Base-by-base conservation (phyloP, 2,113 vertebrate species). In the Podiceps cristatus region DNA sequence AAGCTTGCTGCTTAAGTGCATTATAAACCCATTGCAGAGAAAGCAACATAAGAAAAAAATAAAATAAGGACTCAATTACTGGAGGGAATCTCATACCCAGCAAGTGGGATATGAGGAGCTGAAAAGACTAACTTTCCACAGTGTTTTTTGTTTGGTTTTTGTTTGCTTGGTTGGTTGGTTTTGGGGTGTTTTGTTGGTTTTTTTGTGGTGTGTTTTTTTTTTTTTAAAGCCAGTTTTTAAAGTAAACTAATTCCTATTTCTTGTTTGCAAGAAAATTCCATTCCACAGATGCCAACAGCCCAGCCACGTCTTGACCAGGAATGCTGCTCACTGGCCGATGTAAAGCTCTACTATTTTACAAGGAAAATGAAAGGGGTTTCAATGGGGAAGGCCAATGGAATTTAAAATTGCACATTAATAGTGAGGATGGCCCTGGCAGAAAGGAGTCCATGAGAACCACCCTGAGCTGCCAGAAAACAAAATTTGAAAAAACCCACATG, bases 221-320 rank as follows among this genome's bases (percentile, higher is more conserved):
- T 76, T 86, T 77, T 64, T 66, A 86, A 45, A 87, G 72, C 22
- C 14, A 33, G 35, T 90, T 95, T 96, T 96, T 89, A 92, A 96
- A 96, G 75, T 77, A 93, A 89, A 90, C 79, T 67, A 78, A 93
- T 93, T 96, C 72, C 28, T 64, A 52, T 69, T 93, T 77, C 82
- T 91, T 86, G 53, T 93, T 92, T 86, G 88, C 73, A 92, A 87
- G 69, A 96, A 93, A 94, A 97, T 94, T 90, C 87, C 94, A 93
- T 85, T 87, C 95, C 72, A 71, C 28, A 91, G 44, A 94, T 93
- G 74, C 87, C 94, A 96, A 60, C 88, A 77, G 83, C 88, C 59
- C 71, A 78, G 74, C 40, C 86, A 81, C 29, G 4, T 93, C 90
- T 96, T 5, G 8, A 24, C 58, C 31, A 90, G 52, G 90, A 97